Conservation (phyloP, 2,797 vertebrate genomes). For the Sebastes reedi region DNA sequence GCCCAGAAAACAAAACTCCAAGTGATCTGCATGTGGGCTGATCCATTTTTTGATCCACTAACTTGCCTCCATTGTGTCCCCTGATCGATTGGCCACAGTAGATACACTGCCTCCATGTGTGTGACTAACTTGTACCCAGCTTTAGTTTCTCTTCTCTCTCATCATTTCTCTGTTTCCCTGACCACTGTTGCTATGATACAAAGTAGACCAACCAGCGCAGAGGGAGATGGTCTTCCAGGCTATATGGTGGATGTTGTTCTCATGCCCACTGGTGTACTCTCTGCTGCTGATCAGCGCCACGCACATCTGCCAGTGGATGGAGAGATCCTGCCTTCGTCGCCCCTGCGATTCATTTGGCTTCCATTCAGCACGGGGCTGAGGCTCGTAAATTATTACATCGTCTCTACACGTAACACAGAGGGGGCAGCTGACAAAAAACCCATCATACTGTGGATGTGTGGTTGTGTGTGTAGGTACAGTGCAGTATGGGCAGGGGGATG, state of each 20-base stretch:
- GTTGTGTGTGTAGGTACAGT: constrained; percentile 22
- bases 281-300: constrained; percentile 25
- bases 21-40: constrained; percentile 62
- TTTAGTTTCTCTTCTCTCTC: constrained; percentile 79
- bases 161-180: constrained; percentile 83
- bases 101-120: constrained; percentile 67
- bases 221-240: constrained; percentile 76
- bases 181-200: constrained; percentile 85
- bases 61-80: constrained; percentile 71
- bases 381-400: constrained; percentile 59
- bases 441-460: constrained; percentile 18
- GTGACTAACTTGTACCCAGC: constrained; percentile 77
- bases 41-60: constrained; percentile 70
- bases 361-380: constrained; percentile 46
- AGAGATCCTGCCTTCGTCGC: constrained; percentile 30
- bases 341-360: constrained; percentile 56
- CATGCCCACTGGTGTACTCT: constrained; percentile 62
- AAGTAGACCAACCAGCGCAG: constrained; percentile 75
- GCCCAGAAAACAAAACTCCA: constrained; percentile 57
- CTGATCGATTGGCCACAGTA: constrained; percentile 73
- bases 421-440: constrained; percentile 19
- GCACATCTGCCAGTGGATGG: constrained; percentile 59
- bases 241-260: constrained; percentile 73
- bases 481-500: constrained; percentile 27
- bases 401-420: constrained; percentile 29